Base-by-base conservation (phyloP, 2,888 invertebrate species). In the Ferdinandea cuprea region DNA sequence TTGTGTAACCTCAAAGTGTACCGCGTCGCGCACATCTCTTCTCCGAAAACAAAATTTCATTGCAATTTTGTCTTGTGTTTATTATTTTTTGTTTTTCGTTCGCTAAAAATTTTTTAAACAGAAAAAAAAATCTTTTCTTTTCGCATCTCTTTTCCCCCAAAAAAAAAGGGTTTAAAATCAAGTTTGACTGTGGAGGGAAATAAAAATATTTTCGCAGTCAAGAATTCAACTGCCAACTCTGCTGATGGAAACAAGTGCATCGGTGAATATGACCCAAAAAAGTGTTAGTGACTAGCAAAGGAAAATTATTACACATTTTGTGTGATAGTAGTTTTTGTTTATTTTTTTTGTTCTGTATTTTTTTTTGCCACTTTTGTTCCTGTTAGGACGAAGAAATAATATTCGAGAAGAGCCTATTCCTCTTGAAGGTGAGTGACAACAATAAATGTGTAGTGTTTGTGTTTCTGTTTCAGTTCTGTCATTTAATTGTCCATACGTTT, bases 171-270 rank as follows among this genome's bases (percentile, higher is more conserved):
- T 35, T 21, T 13, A 32, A 5, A 40, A 40, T 13, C 21, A 35
- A 35, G 35, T 28, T 25, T 21, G 35, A 1, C 21, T 9, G 7
- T 54, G 19, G 21, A 54, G 48, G 11, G 28, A 52, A 13, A n/a
- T 0, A 54, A 17, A 35, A 9, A 11, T 1, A 44, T 2, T 5
- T 32, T 17, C 11, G 17, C 13, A 54, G 9, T 11, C 28, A 28
- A 17, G 13, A 4, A 17, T n/a, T n/a, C n/a, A n/a, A n/a, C n/a
- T n/a, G n/a, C n/a, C 8, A 19, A 15, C 28, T n/a, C 63, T 32
- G 46, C 63, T 46, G 63, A 46, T 63, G 63, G 46, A 63, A 19
- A 11, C 15, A 32, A 65, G 65, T 54, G 30, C 42, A 54, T 52
- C 40, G 11, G 25, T 9, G 25, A 25, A 37, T 25, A 37, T 50